Evolutionary conservation across 1,140 invertebrate species (phyloP), one percentile per base, ranked within the genome.

Genomic region (Hycleus cichorii): DNA sequence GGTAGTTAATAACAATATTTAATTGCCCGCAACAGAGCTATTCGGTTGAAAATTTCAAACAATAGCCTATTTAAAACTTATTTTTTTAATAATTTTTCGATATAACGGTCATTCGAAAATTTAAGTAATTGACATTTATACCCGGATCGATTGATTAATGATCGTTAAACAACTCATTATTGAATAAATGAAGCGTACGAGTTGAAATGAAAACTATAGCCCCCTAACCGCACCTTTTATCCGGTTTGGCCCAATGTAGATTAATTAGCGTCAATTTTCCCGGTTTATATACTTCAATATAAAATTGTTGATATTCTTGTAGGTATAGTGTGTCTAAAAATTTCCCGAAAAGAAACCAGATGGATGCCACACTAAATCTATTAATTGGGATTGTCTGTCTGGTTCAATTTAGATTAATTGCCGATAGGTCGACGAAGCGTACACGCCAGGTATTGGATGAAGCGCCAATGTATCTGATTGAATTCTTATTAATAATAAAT

Each of bases 331-430:
- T 32, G 32, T 32, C 32, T 4, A 32, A 32, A 32, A 32, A 39
- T 48, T 46, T 45, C 7, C 39, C 4, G 44, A 11, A 42, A 53
- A 45, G 45, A 53, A 32, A 42, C 24, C 18, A 42, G 56, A 49
- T 48, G 47, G 58, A 60, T 56, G 58, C 46, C 43, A 44, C 38
- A 49, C 45, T 56, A 26, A 59, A 63, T 67, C 65, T 67, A 63
- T 65, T 64, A 64, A 66, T 62, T 67, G 63, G 60, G 58, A 63
- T 59, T 61, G 60, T 65, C 63, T 62, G 65, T 67, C 65, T 53
- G 58, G 56, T 64, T 67, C 63, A 63, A 67, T 67, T 65, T 64
- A 67, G 65, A 67, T 67, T 65, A 67, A 67, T 67, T 67, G 63
- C 63, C 59, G 65, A 67, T 67, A 67, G 58, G 54, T 57, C 47